phyloP scores from a whole-genome alignment of 2,797 vertebrate species.

The Cossypha niveicapilla region DNA sequence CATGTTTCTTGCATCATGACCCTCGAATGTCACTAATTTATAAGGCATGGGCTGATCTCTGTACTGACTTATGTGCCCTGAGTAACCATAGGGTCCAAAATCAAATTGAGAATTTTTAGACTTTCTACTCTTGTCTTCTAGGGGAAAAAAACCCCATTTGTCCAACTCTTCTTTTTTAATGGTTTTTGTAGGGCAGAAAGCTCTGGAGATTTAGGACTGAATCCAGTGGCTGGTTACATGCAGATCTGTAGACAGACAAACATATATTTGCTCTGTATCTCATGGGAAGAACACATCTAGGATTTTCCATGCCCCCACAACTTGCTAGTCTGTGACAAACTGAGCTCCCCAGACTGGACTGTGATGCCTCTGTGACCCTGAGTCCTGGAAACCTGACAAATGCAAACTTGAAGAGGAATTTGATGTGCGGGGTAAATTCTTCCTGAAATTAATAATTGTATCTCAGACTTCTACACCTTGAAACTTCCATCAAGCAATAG shows the following conservation, averaged over 20 bases:
- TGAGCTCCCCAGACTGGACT: neutral
- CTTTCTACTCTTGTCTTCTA: neutral
- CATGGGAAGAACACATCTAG: neutral
- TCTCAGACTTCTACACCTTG: neutral
- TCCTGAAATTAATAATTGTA: neutral
- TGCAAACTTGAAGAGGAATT: neutral
- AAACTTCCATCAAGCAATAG: neutral
- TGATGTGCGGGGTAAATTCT: neutral
- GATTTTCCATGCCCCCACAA: neutral
- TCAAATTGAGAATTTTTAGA: neutral
- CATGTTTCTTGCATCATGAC: neutral
- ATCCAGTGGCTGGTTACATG: neutral
- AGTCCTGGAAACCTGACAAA: neutral
- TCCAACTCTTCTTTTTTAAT: neutral
- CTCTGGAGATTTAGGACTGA: neutral
- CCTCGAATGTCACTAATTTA: neutral
- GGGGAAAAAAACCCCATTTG: neutral
- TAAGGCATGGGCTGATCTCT: neutral
- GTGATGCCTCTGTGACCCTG: rapidly evolving
- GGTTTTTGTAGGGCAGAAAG: neutral
- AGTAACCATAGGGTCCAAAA: neutral
- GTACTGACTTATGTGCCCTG: neutral
- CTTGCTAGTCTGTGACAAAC: neutral
- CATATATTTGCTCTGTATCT: neutral
- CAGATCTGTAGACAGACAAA: neutral